A percentile compares a stretch with the other conserved stretches of the same genome.
phyloP scores from a whole-genome alignment of 2,888 invertebrate species.

The Ennomos erosarius region DNA sequence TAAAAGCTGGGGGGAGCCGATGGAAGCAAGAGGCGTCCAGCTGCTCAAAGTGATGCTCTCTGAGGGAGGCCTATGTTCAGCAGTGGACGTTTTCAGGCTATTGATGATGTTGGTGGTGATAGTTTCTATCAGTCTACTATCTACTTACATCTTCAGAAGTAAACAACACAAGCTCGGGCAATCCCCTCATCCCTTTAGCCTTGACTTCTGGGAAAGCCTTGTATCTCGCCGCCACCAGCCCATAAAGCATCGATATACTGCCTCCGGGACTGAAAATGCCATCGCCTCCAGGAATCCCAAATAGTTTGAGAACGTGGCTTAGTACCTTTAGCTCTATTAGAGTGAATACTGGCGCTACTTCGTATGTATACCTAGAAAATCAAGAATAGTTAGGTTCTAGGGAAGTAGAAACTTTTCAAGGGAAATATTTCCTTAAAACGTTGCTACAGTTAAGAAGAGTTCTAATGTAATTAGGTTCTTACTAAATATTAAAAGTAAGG shows the following conservation, averaged over 20 bases:
- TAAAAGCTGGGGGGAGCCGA: too few relatives aligned
- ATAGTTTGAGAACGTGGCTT: constrained; percentile 82
- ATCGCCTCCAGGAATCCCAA: constrained; percentile 88
- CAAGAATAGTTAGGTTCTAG: constrained; percentile 11
- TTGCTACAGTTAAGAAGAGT: too few relatives aligned
- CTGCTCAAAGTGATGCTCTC: too few relatives aligned
- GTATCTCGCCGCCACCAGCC: constrained; percentile 89
- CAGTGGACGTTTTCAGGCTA: too few relatives aligned
- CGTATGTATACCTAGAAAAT: constrained; percentile 89
- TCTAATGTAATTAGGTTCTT: too few relatives aligned
- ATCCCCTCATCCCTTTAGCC: constrained; percentile 85
- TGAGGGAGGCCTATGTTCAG: too few relatives aligned
- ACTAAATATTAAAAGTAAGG: too few relatives aligned
- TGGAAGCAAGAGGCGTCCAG: too few relatives aligned
- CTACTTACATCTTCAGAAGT: constrained; percentile 90
- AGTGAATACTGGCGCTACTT: constrained; percentile 92
- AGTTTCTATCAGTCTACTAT: constrained; percentile 45
- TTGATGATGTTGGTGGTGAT: too few relatives aligned
- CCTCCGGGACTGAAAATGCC: constrained; percentile 93
- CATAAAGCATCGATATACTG: constrained; percentile 92
- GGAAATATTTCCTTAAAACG: too few relatives aligned
- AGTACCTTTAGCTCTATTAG: constrained; percentile 89
- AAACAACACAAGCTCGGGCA: constrained; percentile 88
- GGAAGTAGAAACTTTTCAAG: too few relatives aligned
- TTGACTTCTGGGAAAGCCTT: constrained; percentile 89